phyloP scores from a whole-genome alignment of 2,797 vertebrate species.

The Sylvilagus floridanus region DNA sequence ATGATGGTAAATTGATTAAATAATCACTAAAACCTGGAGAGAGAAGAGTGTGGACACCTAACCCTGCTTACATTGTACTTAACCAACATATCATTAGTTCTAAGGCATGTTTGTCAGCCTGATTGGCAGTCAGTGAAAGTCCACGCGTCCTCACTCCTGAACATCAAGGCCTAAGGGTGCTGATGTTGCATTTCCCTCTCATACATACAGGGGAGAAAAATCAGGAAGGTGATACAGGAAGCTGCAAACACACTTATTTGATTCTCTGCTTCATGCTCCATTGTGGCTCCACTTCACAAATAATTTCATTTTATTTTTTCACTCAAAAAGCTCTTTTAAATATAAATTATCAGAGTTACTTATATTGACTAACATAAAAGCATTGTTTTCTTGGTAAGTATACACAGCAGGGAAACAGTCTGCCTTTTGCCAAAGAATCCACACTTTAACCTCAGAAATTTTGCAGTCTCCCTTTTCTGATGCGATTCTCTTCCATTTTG shows the following conservation, averaged over 20 bases:
- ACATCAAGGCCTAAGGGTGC: not conserved
- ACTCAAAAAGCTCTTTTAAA: not conserved
- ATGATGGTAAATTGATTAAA: not conserved
- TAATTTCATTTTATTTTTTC: not conserved
- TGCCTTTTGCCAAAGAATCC: not conserved
- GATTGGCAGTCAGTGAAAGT: rapidly evolving
- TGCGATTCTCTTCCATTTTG: not conserved
- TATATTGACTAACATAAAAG: not conserved
- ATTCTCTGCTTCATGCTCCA: not conserved
- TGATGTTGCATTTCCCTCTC: not conserved
- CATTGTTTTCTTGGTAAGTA: not conserved
- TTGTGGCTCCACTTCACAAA: not conserved
- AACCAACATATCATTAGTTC: not conserved
- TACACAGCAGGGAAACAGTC: not conserved
- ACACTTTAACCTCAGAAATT: not conserved
- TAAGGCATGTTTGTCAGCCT: not conserved
- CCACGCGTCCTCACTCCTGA: rapidly evolving
- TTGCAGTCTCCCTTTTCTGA: too few relatives aligned
- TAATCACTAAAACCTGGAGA: not conserved
- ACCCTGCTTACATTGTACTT: not conserved
- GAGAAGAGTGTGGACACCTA: not conserved
- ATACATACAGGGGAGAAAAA: not conserved
- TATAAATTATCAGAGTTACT: not conserved
- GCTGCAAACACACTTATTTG: not conserved
- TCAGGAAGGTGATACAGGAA: not conserved